phyloP scores from a whole-genome alignment of 1,140 invertebrate genomes.

The Homarus americanus region DNA sequence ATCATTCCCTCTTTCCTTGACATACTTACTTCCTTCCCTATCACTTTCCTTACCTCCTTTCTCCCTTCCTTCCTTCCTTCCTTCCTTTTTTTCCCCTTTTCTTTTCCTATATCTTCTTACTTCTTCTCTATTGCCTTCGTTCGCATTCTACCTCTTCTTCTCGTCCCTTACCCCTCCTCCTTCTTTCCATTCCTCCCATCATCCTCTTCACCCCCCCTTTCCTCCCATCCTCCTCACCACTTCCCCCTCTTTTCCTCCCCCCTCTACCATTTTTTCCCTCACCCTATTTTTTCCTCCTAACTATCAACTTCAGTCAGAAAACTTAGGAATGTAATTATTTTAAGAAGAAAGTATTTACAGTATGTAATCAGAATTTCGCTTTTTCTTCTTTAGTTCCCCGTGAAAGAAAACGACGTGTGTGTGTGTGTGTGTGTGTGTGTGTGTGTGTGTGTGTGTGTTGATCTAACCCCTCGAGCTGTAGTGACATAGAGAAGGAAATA shows the following conservation, averaged over 20 bases:
- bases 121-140: neutral
- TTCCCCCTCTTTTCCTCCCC: neutral
- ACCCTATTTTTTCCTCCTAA: neutral
- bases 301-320: neutral
- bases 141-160: neutral
- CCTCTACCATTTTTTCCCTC: neutral
- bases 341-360: conserved; percentile 45
- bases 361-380: conserved; percentile 33
- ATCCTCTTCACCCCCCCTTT: neutral
- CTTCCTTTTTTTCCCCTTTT: neutral
- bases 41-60: neutral
- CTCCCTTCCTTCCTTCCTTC: neutral
- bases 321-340: conserved; percentile 40
- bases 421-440: too few relatives aligned
- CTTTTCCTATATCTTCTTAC: neutral
- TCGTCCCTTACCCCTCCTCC: neutral
- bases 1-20: neutral
- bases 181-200: neutral
- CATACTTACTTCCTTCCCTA: too few relatives aligned
- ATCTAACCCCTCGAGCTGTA: conserved; percentile 13
- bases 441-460: conserved; percentile 21
- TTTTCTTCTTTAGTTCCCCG: neutral
- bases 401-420: neutral
- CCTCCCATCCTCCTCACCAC: neutral
- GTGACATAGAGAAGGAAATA: conserved; percentile 46